These are phyloP conservation scores for Tangara arthus DNA, from an alignment of 2,797 vertebrate genomes.

Conservation along the genomic window DNA sequence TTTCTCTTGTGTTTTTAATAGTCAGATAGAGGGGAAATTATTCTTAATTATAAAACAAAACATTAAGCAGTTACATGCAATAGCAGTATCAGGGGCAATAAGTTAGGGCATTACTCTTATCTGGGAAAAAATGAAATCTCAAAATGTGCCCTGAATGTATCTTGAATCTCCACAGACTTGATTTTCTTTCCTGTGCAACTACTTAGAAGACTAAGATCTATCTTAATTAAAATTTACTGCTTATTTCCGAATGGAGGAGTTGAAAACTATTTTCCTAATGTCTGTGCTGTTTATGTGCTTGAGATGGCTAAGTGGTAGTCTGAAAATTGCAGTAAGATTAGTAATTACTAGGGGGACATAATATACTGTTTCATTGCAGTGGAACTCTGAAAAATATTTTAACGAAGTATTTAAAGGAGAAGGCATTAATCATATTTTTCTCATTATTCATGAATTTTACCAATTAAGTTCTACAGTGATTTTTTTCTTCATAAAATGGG, in stretches of 20 bases:
- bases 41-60: neutral
- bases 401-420: neutral
- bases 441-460: neutral
- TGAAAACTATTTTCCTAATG: slow-evolving; percentile 42
- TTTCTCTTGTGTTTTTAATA: neutral
- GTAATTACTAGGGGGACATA: slow-evolving; percentile 23
- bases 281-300: slow-evolving; percentile 40
- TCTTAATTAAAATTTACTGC: slow-evolving; percentile 56
- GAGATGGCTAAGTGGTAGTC: slow-evolving; percentile 34
- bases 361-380: neutral
- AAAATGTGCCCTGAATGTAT: neutral
- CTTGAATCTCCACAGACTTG: neutral
- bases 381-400: neutral
- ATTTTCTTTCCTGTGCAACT: slow-evolving; percentile 11
- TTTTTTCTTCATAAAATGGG: neutral
- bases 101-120: neutral
- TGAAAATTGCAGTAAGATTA: slow-evolving; percentile 48
- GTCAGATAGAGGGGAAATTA: neutral
- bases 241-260: slow-evolving; percentile 21
- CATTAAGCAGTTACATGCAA: neutral
- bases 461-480: neutral
- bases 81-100: neutral
- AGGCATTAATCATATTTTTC: neutral
- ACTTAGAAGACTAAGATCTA: neutral
- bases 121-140: neutral